A percentile compares a stretch with the other conserved stretches of the same genome.
Conservation (phyloP, 2,888 invertebrate species). For the Heliothis peltigera region DNA sequence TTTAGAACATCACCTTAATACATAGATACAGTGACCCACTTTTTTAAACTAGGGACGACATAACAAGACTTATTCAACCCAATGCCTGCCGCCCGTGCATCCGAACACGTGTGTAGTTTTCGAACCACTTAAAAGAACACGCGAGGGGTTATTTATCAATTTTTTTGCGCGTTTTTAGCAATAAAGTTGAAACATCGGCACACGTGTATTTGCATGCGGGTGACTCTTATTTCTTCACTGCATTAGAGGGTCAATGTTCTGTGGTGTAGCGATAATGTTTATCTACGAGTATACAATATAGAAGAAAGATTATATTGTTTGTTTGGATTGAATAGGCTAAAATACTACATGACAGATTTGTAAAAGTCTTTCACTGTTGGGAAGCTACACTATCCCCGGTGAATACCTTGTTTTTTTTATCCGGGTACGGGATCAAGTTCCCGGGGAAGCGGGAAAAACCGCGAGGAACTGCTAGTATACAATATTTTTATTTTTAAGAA, state of each 20-base stretch:
- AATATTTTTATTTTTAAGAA: too few species aligned
- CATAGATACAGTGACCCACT: background rate
- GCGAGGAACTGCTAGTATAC: too few species aligned
- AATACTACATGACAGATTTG: too few species aligned
- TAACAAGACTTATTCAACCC: background rate
- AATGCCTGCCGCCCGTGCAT: background rate
- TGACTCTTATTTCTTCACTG: background rate
- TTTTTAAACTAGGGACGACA: background rate
- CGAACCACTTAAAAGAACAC: background rate
- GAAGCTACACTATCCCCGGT: too few species aligned
- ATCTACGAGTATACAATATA: too few species aligned
- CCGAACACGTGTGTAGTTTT: constrained; percentile 1
- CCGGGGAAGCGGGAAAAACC: too few species aligned
- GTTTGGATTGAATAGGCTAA: too few species aligned
- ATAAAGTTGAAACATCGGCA: background rate
- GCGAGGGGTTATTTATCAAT: background rate
- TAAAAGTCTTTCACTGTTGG: too few species aligned
- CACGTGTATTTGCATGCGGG: constrained; percentile 1
- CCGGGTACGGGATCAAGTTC: too few species aligned
- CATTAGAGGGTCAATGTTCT: constrained; percentile 1
- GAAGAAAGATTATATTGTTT: too few species aligned
- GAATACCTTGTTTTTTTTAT: too few species aligned
- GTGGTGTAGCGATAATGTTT: background rate
- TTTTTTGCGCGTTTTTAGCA: background rate
- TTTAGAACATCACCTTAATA: background rate